phyloP scores from a whole-genome alignment of 2,888 invertebrate species.

The Tetranychus piercei region DNA sequence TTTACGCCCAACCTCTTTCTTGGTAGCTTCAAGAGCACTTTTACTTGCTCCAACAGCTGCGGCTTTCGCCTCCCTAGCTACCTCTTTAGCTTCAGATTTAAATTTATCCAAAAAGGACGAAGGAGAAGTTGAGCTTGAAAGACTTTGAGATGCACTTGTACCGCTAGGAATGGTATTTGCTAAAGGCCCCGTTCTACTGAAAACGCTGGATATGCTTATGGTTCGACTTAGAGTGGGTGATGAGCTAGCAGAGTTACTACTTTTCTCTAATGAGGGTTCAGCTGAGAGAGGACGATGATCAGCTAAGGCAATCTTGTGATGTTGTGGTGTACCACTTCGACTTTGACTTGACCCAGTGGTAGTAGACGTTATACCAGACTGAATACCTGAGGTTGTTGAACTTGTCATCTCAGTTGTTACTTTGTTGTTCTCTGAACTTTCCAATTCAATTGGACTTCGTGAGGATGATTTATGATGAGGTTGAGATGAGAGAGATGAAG shows the following conservation, averaged over 20 bases:
- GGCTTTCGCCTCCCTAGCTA: constrained; percentile 61
- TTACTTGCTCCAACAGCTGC: constrained; percentile 67
- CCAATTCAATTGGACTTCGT: constrained; percentile 24
- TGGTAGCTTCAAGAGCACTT: constrained; percentile 46
- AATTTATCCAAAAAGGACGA: constrained; percentile 19
- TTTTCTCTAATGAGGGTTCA: constrained; percentile 12
- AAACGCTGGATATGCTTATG: constrained; percentile 26
- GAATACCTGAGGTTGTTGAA: neutral
- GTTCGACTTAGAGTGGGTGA: constrained; percentile 25
- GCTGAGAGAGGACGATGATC: constrained; percentile 9
- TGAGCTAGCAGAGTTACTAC: constrained; percentile 2
- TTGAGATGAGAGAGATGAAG: neutral
- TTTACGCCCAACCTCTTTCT: constrained; percentile 54
- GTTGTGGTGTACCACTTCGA: neutral
- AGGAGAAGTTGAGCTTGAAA: constrained; percentile 6
- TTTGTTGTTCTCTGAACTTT: constrained; percentile 7
- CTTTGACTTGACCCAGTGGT: neutral
- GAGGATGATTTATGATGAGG: constrained; percentile 14
- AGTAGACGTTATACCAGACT: neutral
- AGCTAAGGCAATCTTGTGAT: neutral
- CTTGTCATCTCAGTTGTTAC: neutral
- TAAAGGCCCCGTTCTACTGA: constrained; percentile 23
- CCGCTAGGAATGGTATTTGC: neutral
- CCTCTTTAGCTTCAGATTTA: constrained; percentile 58
- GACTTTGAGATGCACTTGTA: neutral